Evolutionary conservation across 1,140 invertebrate genomes (phyloP), one percentile per base, ranked within the genome.

Genomic region (Phymorhynchus buccinoides): DNA sequence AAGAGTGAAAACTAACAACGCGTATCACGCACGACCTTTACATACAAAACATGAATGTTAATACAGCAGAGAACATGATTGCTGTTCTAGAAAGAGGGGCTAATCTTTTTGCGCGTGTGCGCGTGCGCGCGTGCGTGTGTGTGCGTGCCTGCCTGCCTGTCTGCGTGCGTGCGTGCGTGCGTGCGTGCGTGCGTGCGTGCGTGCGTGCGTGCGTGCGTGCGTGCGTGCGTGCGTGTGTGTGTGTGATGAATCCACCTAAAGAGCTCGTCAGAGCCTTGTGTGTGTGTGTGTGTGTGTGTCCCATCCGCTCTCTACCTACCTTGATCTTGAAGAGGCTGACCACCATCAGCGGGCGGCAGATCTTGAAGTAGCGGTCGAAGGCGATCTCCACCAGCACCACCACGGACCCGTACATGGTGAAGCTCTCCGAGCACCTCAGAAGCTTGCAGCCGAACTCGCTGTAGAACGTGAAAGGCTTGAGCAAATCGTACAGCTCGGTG

Each of bases 351-450:
- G 90, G 90, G 22, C 86, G 85, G 80, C 89, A 91, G 44, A 91
- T 90, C 81, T 90, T 90, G 83, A 88, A 91, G 84, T 88, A 91
- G 30, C 90, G 85, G 71, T 91, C 90, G 39, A 91, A 87, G n/a
- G 89, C 89, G 16, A 91, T 89, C 56, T 89, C 89, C 3, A 90
- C 81, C 18, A 91, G 78, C 48, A 91, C 86, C 9, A 88, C 88
- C 3, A 85, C 87, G 1, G 90, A 91, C 14, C 89, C 89, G 48
- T 89, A 89, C 3, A 90, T 84, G 18, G 86, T 89, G n/a, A 90
- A 88, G 2, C 85, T 84, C 42, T 89, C 88, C 1, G 88, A 86
- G 52, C 85, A 87, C 22, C 89, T 83, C 42, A 90, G 87, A 32
- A 89, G 79, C 73, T 90, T 90, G 77, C 89, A 90, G 9, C 86